Conservation (phyloP, 2,113 vertebrate species). For the Austrofundulus limnaeus region DNA sequence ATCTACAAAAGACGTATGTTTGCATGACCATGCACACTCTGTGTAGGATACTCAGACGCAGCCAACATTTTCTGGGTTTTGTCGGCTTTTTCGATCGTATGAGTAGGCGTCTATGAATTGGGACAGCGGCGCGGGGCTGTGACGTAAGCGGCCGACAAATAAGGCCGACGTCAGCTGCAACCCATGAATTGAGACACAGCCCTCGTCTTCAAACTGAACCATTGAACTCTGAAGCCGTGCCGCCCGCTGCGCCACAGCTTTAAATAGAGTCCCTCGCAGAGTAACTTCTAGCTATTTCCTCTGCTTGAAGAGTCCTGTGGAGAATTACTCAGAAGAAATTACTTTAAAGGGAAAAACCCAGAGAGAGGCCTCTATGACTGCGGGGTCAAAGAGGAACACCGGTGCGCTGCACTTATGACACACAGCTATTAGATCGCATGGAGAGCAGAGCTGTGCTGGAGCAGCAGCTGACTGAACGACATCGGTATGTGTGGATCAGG, state of each 20-base stretch:
- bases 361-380: constrained; percentile 28
- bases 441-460: constrained; percentile 42
- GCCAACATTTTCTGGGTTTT: no score
- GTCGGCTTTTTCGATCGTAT: no score
- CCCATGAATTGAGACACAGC: no score
- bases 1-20: no score
- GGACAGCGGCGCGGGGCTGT: no score
- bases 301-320: constrained; percentile 60
- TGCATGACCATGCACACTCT: no score
- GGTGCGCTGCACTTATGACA: constrained; percentile 47
- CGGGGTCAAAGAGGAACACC: constrained; percentile 56
- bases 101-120: no score
- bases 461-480: constrained; percentile 41
- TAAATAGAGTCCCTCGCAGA: constrained; percentile 39
- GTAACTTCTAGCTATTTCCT: constrained; percentile 57
- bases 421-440: constrained; percentile 52
- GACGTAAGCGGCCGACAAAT: no score
- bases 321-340: constrained; percentile 78
- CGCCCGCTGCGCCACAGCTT: constrained; percentile 10
- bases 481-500: constrained; percentile 47
- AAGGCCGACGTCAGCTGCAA: no score
- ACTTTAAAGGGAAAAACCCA: constrained; percentile 66
- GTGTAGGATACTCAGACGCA: no score
- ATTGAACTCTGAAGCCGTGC: constrained; percentile 14
- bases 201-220: constrained; percentile 10